Percentiles rank a stretch among this genome's conserved stretches.
These are phyloP conservation scores for Fragum sueziense DNA, from an alignment of 2,888 invertebrate species.

Conservation along the genomic window DNA sequence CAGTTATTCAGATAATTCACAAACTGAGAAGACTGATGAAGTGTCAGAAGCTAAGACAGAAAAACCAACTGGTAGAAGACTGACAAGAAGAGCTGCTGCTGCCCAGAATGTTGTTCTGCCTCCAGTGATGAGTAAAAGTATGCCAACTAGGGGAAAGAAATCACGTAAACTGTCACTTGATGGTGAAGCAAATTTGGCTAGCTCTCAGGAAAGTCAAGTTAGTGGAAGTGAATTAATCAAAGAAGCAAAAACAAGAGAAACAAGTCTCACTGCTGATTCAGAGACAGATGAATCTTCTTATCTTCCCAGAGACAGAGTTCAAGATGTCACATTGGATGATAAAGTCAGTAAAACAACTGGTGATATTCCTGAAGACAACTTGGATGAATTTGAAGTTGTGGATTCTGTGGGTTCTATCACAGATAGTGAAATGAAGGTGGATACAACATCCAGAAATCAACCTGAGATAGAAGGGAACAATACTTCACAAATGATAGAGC, in stretches of 20 bases:
- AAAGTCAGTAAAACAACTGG: not conserved
- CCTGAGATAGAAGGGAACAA: not conserved
- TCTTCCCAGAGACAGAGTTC: not conserved
- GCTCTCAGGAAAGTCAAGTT: not conserved
- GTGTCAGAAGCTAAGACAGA: not conserved
- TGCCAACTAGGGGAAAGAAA: slow-evolving; percentile 44
- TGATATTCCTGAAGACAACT: not conserved
- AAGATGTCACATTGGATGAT: not conserved
- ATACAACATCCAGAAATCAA: not conserved
- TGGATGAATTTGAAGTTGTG: not conserved
- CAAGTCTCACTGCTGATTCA: not conserved
- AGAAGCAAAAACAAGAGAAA: not conserved
- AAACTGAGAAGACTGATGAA: not conserved
- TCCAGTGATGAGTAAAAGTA: slow-evolving; percentile 57
- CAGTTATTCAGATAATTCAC: not conserved
- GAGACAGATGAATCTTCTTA: not conserved
- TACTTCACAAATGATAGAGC: not conserved
- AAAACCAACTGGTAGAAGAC: slow-evolving; percentile 18
- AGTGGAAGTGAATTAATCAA: not conserved
- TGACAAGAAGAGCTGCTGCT: slow-evolving; percentile 54
- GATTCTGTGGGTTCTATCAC: not conserved
- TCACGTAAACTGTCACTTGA: slow-evolving; percentile 23
- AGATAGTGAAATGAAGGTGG: not conserved
- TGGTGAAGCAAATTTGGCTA: not conserved
- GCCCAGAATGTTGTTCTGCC: slow-evolving; percentile 52